A percentile compares a stretch with the other conserved stretches of the same genome.
phyloP scores from a whole-genome alignment of 2,113 vertebrate genomes.

The Eonycteris spelaea region DNA sequence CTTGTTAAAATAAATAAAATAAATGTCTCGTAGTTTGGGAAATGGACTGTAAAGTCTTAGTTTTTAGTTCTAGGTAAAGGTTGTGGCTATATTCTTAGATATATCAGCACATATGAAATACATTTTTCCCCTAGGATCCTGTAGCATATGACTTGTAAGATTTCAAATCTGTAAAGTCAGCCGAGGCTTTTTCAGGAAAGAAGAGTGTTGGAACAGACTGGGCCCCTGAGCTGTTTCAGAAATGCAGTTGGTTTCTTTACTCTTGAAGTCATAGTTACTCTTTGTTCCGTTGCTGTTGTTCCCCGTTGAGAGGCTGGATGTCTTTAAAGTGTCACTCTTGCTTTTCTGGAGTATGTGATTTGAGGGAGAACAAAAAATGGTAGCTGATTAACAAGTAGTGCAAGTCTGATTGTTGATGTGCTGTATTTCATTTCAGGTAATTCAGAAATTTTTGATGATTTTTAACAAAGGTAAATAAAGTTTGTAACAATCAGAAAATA shows the following conservation, averaged over 20 bases:
- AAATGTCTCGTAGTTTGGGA: slow-evolving; percentile 4
- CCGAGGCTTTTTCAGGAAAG: slow-evolving; percentile 5
- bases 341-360: neutral
- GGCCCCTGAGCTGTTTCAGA: neutral
- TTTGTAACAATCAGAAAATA: neutral
- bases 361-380: neutral
- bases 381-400: neutral
- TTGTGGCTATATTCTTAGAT: slow-evolving; percentile 9
- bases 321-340: neutral
- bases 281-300: neutral
- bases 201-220: neutral
- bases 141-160: neutral
- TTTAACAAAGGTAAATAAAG: slow-evolving; percentile 11
- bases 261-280: neutral
- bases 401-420: neutral
- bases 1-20: slow-evolving; percentile 65
- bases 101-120: neutral
- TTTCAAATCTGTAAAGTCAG: neutral
- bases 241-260: neutral
- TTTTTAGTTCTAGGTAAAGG: neutral
- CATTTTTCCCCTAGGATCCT: neutral
- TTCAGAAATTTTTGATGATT: neutral
- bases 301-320: neutral
- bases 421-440: neutral
- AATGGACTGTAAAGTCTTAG: neutral